These are phyloP conservation scores for Cataglyphis altisquamis DNA, from an alignment of 2,888 invertebrate genomes.

Conservation along the genomic window DNA sequence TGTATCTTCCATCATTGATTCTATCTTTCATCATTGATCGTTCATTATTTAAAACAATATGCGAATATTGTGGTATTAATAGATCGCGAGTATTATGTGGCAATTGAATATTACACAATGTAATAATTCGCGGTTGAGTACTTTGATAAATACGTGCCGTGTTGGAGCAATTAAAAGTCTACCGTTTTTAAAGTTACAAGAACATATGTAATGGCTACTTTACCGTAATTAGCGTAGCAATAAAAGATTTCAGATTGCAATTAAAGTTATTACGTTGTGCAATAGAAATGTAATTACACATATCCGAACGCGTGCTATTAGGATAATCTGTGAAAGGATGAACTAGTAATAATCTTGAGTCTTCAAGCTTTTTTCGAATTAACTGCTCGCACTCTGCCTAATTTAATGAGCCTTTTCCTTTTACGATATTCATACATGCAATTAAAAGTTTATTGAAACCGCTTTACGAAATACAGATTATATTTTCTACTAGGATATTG, in stretches of 20 bases:
- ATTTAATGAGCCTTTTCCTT: conserved; percentile 13
- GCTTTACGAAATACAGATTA: neutral
- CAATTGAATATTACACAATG: conserved; percentile 30
- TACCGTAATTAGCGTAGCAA: conserved; percentile 28
- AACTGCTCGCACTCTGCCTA: neutral
- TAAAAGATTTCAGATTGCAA: conserved; percentile 29
- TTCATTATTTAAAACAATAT: conserved; percentile 20
- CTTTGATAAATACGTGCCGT: neutral
- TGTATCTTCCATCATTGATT: conserved; percentile 5
- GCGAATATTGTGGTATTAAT: conserved; percentile 9
- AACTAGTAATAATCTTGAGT: conserved; percentile 20
- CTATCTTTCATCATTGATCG: neutral
- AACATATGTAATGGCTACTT: neutral
- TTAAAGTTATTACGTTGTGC: conserved; percentile 44
- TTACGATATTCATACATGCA: neutral
- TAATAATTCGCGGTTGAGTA: neutral
- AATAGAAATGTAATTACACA: conserved; percentile 45
- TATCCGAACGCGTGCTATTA: conserved; percentile 40
- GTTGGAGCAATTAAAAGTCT: conserved; percentile 25
- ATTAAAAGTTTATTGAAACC: conserved; percentile 9
- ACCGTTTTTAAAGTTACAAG: conserved; percentile 24
- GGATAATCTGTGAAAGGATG: conserved; percentile 32
- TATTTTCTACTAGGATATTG: neutral
- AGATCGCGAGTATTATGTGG: neutral
- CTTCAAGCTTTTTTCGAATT: conserved; percentile 13